These are phyloP conservation scores for Echinarachnius parma DNA, from an alignment of 53 echinoderm and acorn worm genomes.

Conservation along the genomic window DNA sequence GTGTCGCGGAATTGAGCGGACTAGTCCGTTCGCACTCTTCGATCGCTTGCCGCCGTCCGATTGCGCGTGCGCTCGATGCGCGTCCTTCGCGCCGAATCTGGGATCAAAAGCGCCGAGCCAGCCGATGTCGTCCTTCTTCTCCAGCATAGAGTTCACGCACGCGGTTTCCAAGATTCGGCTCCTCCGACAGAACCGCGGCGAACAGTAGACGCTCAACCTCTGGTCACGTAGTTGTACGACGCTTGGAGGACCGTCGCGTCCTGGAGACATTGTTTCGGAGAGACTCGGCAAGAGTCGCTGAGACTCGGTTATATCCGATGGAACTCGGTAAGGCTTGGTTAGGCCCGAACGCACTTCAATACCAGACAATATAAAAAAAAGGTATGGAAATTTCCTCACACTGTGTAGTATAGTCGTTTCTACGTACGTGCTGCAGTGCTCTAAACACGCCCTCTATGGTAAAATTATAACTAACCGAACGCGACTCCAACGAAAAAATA, in stretches of 20 bases:
- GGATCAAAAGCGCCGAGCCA: slow-evolving; percentile 70
- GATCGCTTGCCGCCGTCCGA: not conserved
- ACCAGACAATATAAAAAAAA: no score
- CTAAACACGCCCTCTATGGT: no score
- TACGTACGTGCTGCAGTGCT: no score
- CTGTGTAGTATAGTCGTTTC: no score
- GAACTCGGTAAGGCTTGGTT: not conserved
- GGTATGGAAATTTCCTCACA: no score
- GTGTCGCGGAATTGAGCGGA: not conserved
- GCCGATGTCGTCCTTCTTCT: slow-evolving; percentile 67
- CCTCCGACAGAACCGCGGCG: slow-evolving; percentile 71
- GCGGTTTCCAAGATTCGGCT: slow-evolving; percentile 52
- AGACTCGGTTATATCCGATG: not conserved
- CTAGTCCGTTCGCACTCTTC: slow-evolving; percentile 4
- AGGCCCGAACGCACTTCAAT: no score
- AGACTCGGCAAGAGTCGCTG: no score
- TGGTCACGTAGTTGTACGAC: slow-evolving; percentile 47
- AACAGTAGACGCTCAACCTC: slow-evolving; percentile 79
- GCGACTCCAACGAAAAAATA: no score
- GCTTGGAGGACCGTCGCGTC: slow-evolving; percentile 18
- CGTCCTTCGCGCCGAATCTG: slow-evolving; percentile 1
- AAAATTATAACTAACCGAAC: no score
- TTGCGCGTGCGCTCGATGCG: not conserved
- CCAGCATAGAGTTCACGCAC: slow-evolving; percentile 36
- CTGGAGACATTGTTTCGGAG: slow-evolving; percentile 27